Base-by-base conservation (phyloP, 2,797 vertebrate species). In the Balearica regulorum region DNA sequence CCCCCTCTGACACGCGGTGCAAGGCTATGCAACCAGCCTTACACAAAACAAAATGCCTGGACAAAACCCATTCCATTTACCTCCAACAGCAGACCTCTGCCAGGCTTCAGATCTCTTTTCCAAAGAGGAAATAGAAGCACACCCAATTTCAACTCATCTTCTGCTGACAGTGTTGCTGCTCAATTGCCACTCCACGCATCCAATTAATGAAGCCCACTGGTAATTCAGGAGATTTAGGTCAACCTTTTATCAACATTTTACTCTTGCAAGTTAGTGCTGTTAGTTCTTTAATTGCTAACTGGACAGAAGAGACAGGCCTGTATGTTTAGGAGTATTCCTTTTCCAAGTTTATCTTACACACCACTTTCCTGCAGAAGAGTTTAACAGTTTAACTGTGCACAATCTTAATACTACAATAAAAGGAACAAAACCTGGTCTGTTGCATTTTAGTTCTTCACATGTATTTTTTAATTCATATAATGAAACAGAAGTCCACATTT, bases 1-100 rank as follows among this genome's bases (percentile, higher is more conserved):
- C 33, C 48, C 83, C 31, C 5, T 53, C 43, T 37, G 35, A 71
- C 26, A 41, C 0, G 0, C 0, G 3, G 31, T 1, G 1, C 14
- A 53, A n/a, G 18, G 35, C 60, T 68, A 69, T 3, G 3, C 43
- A 70, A 79, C 33, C 35, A 72, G 37, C 33, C 31, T 43, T 15
- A 28, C 15, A 19, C 22, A 29, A 61, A 91, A 80, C 10, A 33
- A 72, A 83, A 70, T 6, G 19, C 25, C 31, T 60, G 64, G n/a
- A 51, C 39, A 91, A 71, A 87, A 41, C 4, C 54, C 3, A 1
- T 15, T 65, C 43, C 51, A 17, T 11, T 58, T 22, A 81, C 31
- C 7, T 17, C 18, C 41, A 89, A 11, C 0, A 6, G 20, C 33
- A 78, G 53, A 66, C 17, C 18, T 72, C 66, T 75, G 62, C 62